phyloP scores from a whole-genome alignment of 2,797 vertebrate genomes.

The Onychomys arenicola region DNA sequence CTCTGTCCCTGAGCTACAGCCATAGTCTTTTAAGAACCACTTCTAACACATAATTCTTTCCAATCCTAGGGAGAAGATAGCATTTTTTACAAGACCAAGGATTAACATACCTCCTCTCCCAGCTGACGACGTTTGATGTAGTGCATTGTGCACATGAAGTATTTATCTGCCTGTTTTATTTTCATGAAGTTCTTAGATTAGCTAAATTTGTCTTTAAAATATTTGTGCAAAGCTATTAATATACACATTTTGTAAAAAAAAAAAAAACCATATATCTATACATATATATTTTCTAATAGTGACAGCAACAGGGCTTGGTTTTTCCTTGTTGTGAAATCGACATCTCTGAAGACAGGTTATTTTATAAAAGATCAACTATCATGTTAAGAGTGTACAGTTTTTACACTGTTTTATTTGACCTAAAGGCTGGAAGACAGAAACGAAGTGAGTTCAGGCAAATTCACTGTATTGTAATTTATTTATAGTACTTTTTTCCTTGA shows the following conservation, averaged over 20 bases:
- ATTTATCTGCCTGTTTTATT: conserved; percentile 91
- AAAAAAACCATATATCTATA: conserved; percentile 88
- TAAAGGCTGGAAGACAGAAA: conserved; percentile 98
- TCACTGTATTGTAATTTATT: conserved; percentile 99
- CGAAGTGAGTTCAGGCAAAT: conserved; percentile 98
- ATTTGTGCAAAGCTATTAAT: conserved; percentile 90
- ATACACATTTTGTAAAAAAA: conserved; percentile 91
- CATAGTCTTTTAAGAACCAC: background rate
- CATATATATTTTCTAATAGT: conserved; percentile 91
- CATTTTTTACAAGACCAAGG: conserved; percentile 99
- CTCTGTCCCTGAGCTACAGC: background rate
- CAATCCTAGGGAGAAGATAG: conserved; percentile 97
- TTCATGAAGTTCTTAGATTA: conserved; percentile 95
- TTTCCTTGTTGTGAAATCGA: conserved; percentile 92
- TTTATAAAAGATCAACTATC: conserved; percentile 92
- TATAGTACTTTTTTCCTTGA: conserved; percentile 99
- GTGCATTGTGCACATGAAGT: conserved; percentile 94
- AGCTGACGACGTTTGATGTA: conserved; percentile 96
- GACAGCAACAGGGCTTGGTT: conserved; percentile 92
- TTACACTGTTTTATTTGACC: conserved; percentile 94
- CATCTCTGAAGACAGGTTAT: conserved; percentile 92
- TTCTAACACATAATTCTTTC: conserved; percentile 74
- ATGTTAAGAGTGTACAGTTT: conserved; percentile 93
- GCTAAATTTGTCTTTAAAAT: conserved; percentile 90
- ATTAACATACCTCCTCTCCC: conserved; percentile 98